Evolutionary conservation across 2,797 vertebrate genomes (phyloP).

Genomic region (Schizopygopsis pylzovi): DNA sequence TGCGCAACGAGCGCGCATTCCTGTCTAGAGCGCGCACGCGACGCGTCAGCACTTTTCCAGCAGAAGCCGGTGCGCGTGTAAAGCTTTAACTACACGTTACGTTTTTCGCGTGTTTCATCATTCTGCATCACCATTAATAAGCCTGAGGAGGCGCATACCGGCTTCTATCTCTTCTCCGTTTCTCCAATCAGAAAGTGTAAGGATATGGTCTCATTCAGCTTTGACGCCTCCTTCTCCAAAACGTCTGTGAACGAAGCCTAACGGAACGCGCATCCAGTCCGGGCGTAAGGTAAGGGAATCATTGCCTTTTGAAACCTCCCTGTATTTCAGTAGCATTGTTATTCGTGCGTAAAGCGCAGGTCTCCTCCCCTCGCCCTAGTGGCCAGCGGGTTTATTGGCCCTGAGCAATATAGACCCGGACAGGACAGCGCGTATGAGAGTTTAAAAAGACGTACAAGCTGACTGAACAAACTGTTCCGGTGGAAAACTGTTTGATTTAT

Average conservation of each 20-base stretch:
- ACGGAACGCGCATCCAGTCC: neutral
- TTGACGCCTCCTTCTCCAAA: slow-evolving; percentile 3
- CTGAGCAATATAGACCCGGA: slow-evolving; percentile 54
- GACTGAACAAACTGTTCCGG: neutral
- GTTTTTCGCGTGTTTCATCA: neutral
- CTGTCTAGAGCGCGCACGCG: slow-evolving; percentile 1
- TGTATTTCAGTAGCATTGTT: slow-evolving; percentile 38
- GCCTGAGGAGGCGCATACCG: neutral
- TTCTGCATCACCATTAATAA: neutral
- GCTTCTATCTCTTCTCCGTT: neutral
- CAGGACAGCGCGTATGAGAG: slow-evolving; percentile 32
- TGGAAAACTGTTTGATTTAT: neutral
- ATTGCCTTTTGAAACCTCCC: neutral
- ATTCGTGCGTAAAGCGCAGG: slow-evolving; percentile 31
- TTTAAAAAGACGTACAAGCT: slow-evolving; percentile 63
- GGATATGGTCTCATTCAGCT: neutral
- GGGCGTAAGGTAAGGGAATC: slow-evolving; percentile 31
- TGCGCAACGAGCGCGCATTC: slow-evolving; percentile 61
- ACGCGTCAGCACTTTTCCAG: slow-evolving; percentile 65
- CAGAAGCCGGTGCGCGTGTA: neutral
- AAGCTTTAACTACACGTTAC: neutral
- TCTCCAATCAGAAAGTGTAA: slow-evolving; percentile 25
- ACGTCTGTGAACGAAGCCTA: neutral
- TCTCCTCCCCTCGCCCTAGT: slow-evolving; percentile 55
- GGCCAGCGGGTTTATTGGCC: slow-evolving; percentile 60